Evolutionary conservation across 2,797 vertebrate genomes (phyloP), one percentile per base, ranked within the genome.

Genomic region (Oreortyx pictus): DNA sequence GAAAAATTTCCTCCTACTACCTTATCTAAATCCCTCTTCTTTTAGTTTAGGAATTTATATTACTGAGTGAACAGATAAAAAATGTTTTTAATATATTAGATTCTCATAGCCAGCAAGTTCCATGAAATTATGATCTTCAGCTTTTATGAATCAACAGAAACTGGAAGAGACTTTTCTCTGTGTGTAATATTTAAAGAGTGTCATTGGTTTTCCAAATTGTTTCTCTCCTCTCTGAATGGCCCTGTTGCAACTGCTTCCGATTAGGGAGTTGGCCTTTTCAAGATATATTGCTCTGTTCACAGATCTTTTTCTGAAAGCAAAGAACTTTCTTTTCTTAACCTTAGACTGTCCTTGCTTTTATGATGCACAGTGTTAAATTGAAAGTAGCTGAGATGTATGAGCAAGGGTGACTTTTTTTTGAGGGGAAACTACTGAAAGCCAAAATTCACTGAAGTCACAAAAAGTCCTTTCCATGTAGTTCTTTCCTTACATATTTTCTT

Each of bases 281-380:
- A 85, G 43, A 14, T 11, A 54, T 81, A 31, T 71, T 90, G 65
- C 46, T 39, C 49, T 72, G 18, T 68, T 87, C 90, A 87, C n/a
- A 86, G 83, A 82, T 56, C 59, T 80, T 37, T 86, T 75, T 80
- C 59, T 59, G 79, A 77, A 87, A 80, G 71, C 50, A 52, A 91
- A 82, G 33, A 91, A 68, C 31, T 90, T 80, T 82, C 56, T 91
- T 93, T 84, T 90, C 57, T 71, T 75, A 92, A 88, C 82, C 77
- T 95, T 89, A 66, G 59, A 46, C 61, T 86, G 61, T 91, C 82
- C 93, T 92, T 91, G 37, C 66, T 92, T 93, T 92, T 86, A 76
- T 91, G 84, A 88, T 84, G 19, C 82, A 77, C 20, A 1, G n/a
- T 66, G 61, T 88, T 89, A 92, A 94, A 92, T 50, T 91, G 78